phyloP scores from a whole-genome alignment of 2,888 invertebrate species.

The Pyrocoelia pectoralis region DNA sequence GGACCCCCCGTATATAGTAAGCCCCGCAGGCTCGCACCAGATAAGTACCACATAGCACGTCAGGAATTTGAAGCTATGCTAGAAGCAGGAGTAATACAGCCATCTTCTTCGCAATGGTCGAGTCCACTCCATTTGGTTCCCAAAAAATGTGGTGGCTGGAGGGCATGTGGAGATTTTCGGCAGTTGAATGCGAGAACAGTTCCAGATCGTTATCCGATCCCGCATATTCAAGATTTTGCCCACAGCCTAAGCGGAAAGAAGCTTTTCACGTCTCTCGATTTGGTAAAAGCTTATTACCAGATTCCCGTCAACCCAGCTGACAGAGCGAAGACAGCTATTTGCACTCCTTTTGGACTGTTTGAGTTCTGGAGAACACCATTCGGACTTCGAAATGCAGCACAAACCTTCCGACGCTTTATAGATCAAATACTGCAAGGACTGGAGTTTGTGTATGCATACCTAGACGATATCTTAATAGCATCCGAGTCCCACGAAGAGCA shows the following conservation, averaged over 20 bases:
- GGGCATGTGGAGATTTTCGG: conserved; percentile 43
- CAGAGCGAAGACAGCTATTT: conserved; percentile 53
- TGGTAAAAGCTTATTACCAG: conserved; percentile 51
- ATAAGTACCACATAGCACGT: conserved; percentile 44
- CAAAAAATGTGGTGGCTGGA: conserved; percentile 37
- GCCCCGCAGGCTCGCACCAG: conserved; percentile 47
- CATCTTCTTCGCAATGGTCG: conserved; percentile 45
- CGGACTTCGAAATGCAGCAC: conserved; percentile 10
- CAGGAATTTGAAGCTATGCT: conserved; percentile 38
- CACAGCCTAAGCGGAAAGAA: conserved; percentile 32
- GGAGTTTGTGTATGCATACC: not conserved
- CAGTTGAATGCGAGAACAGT: conserved; percentile 31
- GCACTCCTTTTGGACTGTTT: conserved; percentile 43
- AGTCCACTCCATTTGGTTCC: conserved; percentile 45
- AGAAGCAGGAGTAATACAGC: conserved; percentile 33
- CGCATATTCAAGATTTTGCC: conserved; percentile 40
- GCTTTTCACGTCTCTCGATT: conserved; percentile 48
- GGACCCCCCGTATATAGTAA: conserved; percentile 46
- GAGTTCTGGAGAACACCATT: not conserved
- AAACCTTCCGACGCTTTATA: conserved; percentile 5
- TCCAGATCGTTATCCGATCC: conserved; percentile 37
- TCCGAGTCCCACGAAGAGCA: conserved; percentile 2
- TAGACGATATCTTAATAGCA: conserved; percentile 9
- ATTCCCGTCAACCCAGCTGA: conserved; percentile 51
- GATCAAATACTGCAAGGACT: not conserved